Base-by-base conservation (phyloP, 1,140 invertebrate species). In the Hetaerina americana region DNA sequence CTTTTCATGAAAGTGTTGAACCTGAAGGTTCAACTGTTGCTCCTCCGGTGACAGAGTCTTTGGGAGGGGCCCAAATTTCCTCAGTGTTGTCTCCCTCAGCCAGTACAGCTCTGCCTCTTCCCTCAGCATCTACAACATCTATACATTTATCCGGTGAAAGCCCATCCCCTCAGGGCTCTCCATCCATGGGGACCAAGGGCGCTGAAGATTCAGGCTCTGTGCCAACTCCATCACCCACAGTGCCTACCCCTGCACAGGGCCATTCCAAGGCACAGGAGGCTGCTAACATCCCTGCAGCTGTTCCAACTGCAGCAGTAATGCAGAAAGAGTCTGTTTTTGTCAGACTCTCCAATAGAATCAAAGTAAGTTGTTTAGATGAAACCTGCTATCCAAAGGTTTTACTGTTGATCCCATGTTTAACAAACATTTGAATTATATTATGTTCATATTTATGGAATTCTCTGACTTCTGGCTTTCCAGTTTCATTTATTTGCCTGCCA, bases 301-400 rank as follows among this genome's bases (percentile, higher is more conserved):
- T 72, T 69, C 40, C 69, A 69, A 66, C 8, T 70, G 24, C 84
- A 85, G 68, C 87, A 87, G 77, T 82, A 80, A 73, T 74, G 5
- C 91, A 93, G 76, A 96, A 97, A 75, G 96, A 99, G 82, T 96
- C 95, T 3, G 93, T 98, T 26, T 97, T 99, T 80, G 87, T 98
- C 76, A 86, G 96, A 74, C 83, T 99, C 26, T 95, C 92, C 31
- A 99, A 98, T 82, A 89, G 95, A 77, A 96, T 99, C 27, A 97
- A 97, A 87, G 91, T 92, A 78, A 78, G 80, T 77, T 69, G 5
- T 27, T 29, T 68, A 26, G n/a, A 12, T 69, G 5, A 69, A 24
- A 24, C n/a, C 26, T 71, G 27, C 5, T n/a, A n/a, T n/a, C n/a
- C n/a, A n/a, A n/a, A n/a, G n/a, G n/a, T n/a, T n/a, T n/a, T n/a